Evolutionary conservation across 1,140 invertebrate species (phyloP), one percentile per base, ranked within the genome.

Genomic region (Marisa cornuarietis): DNA sequence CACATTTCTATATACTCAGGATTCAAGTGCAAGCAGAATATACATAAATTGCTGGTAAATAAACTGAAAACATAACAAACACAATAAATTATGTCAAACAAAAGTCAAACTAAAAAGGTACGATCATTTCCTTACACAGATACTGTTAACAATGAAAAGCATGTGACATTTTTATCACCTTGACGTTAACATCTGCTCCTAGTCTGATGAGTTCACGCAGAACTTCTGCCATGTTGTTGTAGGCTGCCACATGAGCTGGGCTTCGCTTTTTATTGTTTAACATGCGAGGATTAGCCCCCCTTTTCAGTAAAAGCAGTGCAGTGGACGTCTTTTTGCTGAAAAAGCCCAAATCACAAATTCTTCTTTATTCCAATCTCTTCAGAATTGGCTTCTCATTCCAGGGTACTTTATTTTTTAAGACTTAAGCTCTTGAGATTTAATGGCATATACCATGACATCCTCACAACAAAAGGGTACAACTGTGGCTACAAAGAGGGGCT

Each of bases 261-360:
- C 71, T 83, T 52, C 83, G 49, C 0, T 63, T 69, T 4, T 78
- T 54, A 13, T 16, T 79, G 71, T 83, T 81, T 11, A 51, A n/a
- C 5, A 62, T n/a, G 24, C 77, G 24, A 0, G 85, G 80, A 62
- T 82, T 73, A n/a, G 84, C 83, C 22, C 83, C 83, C 52, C 69
- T 71, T 13, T 80, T 42, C 11, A 87, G 76, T 31, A 87, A 54
- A 42, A 76, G 52, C 61, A 80, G 6, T 14, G 83, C 82, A 16
- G 82, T 42, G 0, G 66, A 69, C 68, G 85, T 82, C 54, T 84
- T 78, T 52, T 85, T 85, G 13, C 86, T 87, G 77, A 9, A 73
- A 73, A 66, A 22, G 31, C 26, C 31, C 31, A 42, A n/a, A 42
- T 42, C 31, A 42, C 3, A 6, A 42, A 42, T 42, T 42, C 31